Conservation (phyloP, 2,797 vertebrate species). For the Dendrocincla tyrannina region DNA sequence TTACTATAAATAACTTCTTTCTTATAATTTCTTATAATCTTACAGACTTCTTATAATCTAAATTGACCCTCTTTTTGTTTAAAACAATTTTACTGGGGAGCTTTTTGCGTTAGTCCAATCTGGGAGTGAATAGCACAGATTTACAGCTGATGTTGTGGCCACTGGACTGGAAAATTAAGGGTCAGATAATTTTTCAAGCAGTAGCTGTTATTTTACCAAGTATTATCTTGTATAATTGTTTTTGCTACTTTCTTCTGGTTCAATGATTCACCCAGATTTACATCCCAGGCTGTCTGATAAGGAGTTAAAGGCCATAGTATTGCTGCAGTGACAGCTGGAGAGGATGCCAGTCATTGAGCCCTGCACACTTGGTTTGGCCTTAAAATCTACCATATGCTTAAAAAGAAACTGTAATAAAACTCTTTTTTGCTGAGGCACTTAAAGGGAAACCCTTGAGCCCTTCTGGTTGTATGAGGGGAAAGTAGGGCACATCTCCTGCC, state of each 20-base stretch:
- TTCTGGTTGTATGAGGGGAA: neutral
- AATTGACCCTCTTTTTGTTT: neutral
- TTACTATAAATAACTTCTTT: neutral
- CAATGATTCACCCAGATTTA: neutral
- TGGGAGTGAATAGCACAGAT: neutral
- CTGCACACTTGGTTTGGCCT: neutral
- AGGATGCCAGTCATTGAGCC: neutral
- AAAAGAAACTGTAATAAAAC: neutral
- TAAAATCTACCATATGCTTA: neutral
- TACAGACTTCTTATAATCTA: neutral
- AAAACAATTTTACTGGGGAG: neutral
- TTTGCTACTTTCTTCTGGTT: neutral
- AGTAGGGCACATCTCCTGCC: conserved; percentile 2
- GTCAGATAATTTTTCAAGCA: neutral
- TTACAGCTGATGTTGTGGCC: neutral
- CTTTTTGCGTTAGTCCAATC: neutral
- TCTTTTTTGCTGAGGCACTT: neutral
- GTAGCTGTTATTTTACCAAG: neutral
- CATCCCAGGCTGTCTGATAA: neutral
- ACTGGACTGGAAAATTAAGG: neutral
- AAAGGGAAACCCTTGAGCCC: neutral
- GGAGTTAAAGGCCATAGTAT: neutral
- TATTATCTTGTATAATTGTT: neutral
- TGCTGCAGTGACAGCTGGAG: neutral
- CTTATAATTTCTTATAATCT: neutral